Conservation (phyloP, 1,140 invertebrate species). For the Camponotus pennsylvanicus region DNA sequence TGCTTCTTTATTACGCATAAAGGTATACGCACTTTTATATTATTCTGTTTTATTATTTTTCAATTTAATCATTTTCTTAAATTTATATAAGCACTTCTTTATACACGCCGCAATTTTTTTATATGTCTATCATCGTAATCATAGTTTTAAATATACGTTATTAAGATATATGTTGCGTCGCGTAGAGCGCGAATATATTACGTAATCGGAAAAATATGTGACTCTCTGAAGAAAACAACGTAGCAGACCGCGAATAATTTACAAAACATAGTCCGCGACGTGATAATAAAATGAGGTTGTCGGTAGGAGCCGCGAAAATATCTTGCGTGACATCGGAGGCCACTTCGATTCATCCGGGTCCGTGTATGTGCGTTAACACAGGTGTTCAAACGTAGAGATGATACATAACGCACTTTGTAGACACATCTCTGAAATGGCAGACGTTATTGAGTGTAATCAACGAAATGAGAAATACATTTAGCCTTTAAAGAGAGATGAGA, state of each 20-base stretch:
- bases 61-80: too few relatives aligned
- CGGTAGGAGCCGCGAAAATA: constrained; percentile 30
- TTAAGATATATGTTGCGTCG: neutral
- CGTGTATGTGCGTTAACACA: constrained; percentile 23
- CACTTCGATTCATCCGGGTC: constrained; percentile 36
- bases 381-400: constrained; percentile 34
- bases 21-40: neutral
- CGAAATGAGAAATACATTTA: constrained; percentile 1
- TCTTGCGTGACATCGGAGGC: constrained; percentile 39
- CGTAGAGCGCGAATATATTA: neutral
- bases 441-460: neutral
- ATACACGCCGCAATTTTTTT: neutral
- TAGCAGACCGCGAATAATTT: constrained; percentile 5
- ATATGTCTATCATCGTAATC: neutral
- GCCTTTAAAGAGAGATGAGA: neutral
- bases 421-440: constrained; percentile 9
- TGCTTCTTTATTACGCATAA: neutral
- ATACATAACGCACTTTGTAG: constrained; percentile 12
- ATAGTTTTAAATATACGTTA: neutral
- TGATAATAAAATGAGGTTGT: constrained; percentile 52
- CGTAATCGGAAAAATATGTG: constrained; percentile 15
- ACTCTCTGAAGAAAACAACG: neutral
- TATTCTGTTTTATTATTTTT: neutral
- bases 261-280: constrained; percentile 25
- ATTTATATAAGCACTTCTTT: neutral